These are phyloP conservation scores for Pempheris klunzingeri DNA, from an alignment of 2,797 vertebrate species.

Conservation along the genomic window DNA sequence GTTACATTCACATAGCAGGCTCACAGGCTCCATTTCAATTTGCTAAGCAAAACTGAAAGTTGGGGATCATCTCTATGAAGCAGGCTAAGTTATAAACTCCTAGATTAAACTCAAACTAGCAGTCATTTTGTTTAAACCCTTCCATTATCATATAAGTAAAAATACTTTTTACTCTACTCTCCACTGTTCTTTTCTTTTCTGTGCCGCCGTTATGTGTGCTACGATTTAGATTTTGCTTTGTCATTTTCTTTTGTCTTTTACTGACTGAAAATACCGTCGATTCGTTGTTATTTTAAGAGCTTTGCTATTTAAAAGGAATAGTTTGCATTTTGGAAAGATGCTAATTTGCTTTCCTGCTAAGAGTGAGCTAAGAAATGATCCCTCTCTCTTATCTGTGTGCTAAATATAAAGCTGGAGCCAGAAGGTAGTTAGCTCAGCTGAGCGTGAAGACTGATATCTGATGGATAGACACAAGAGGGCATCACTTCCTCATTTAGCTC, in stretches of 20 bases:
- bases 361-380: not conserved
- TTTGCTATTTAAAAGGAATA: not conserved
- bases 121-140: not conserved
- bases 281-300: not conserved
- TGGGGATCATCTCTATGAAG: not conserved
- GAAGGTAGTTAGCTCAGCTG: too few species aligned
- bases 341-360: not conserved
- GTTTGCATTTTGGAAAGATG: not conserved
- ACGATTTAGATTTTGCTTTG: not conserved
- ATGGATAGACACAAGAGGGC: too few species aligned
- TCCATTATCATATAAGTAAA: not conserved
- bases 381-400: too few species aligned
- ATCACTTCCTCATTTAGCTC: too few species aligned
- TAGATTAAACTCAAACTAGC: not conserved
- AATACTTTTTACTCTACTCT: too few species aligned
- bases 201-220: not conserved
- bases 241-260: not conserved
- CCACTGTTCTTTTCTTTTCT: too few species aligned
- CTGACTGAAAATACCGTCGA: not conserved
- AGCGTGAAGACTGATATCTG: too few species aligned
- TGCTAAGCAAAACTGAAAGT: not conserved
- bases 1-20: conserved; percentile 14
- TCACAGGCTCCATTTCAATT: not conserved
- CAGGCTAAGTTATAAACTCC: not conserved
- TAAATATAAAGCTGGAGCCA: too few species aligned